Base-by-base conservation (phyloP, 2,113 vertebrate genomes). In the Notechis scutatus region DNA sequence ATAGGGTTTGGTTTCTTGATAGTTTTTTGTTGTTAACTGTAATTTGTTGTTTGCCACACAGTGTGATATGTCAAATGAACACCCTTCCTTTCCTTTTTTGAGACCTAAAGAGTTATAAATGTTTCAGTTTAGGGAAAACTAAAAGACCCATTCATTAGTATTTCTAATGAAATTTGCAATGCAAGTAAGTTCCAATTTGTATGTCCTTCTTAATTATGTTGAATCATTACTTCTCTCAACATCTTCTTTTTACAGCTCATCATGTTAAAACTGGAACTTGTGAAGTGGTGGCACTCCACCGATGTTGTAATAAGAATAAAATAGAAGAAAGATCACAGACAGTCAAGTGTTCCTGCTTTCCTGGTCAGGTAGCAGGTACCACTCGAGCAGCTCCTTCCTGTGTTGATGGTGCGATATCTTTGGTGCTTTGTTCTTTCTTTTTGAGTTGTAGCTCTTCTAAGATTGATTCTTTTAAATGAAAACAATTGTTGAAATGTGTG, bases 301-400 rank as follows among this genome's bases (percentile, higher is more conserved):
- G 99, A 97, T 99, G 99, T 98, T 99, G 99, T 97, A 99, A 99
- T 97, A 99, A 99, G 98, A 99, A 99, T 98, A 99, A 99, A 97
- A 99, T 99, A 96, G 99, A 99, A 97, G 99, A 99, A 94, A 97
- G 99, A 45, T 99, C 99, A 45, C 99, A 99, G 97, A 99, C 99
- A 0, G 99, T 99, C 95, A 99, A 99, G 98, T 99, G 99, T 94
- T 99, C 99, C 97, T 99, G 99, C 96, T 99, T 99, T 93, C 99
- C 99, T 0, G 99, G 99, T 88, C 99, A 99, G 97, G 99, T 99
- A 97, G 99, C 99, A 14, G 99, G 99, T 95, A 99, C 99, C 94
- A 99, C 99, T 12, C 96, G 98, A 91, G 99, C 99, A 11, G 98
- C 98, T 92, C 99, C 99, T 6, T 99, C 99, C 52, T 99, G 99